Percentiles rank a stretch among this genome's conserved stretches.
Conservation (phyloP, 1,140 invertebrate species). For the Zaprionus davidi region DNA sequence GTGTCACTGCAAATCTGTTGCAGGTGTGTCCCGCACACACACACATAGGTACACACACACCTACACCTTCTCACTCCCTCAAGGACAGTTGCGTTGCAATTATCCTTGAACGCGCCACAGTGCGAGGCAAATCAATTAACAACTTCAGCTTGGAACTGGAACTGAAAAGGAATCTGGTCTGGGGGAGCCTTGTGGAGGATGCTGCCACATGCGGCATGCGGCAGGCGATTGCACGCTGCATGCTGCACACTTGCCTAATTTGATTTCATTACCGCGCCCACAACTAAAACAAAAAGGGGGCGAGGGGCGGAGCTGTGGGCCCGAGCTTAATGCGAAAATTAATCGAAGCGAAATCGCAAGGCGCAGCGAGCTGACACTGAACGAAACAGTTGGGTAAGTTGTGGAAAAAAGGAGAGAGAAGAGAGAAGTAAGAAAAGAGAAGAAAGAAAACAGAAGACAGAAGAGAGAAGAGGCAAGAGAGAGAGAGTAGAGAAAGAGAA, state of each 20-base stretch:
- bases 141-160: conserved; percentile 19
- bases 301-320: conserved; percentile 70
- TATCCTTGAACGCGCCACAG: conserved; percentile 64
- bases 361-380: conserved; percentile 18
- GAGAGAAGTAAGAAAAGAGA: not conserved
- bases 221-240: conserved; percentile 21
- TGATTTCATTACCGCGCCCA: conserved; percentile 84
- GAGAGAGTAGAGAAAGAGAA: too few species aligned
- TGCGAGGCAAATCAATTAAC: conserved; percentile 67
- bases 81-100: conserved; percentile 44
- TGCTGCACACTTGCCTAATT: conserved; percentile 77
- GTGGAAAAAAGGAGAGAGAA: not conserved
- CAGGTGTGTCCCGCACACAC: conserved; percentile 41
- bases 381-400: not conserved
- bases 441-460: too few species aligned
- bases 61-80: not conserved
- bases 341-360: conserved; percentile 81
- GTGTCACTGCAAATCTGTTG: conserved; percentile 46
- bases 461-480: too few species aligned
- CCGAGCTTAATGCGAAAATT: conserved; percentile 82
- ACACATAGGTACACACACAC: not conserved
- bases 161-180: not conserved
- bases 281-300: conserved; percentile 51
- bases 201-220: conserved; percentile 19
- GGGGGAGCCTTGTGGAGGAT: conserved; percentile 2